Conservation (phyloP, 2,113 vertebrate species). For the Oophaga pumilio region DNA sequence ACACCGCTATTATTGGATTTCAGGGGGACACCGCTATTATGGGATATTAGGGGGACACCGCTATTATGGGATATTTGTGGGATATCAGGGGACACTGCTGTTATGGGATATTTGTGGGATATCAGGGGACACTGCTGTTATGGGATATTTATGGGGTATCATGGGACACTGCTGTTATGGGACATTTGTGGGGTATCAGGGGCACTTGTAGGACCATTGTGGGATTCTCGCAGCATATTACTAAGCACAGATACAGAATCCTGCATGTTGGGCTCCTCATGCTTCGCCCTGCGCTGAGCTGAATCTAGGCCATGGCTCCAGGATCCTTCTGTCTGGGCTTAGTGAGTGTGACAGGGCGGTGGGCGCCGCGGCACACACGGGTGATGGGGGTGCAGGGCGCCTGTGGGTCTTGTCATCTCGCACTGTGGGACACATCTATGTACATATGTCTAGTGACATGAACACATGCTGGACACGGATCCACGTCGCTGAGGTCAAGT, state of each 20-base stretch:
- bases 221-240: too few species aligned
- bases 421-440: conserved; percentile 1
- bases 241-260: too few species aligned
- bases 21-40: too few species aligned
- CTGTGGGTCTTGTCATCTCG: conserved; percentile 5
- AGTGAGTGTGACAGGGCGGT: neutral
- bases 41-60: too few species aligned
- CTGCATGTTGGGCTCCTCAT: neutral
- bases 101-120: too few species aligned
- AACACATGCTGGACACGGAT: conserved; percentile 29
- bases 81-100: too few species aligned
- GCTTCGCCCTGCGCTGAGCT: neutral
- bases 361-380: neutral
- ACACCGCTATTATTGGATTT: too few species aligned
- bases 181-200: neutral
- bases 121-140: too few species aligned
- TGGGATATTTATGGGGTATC: neutral
- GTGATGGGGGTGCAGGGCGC: neutral
- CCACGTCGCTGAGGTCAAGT: neutral
- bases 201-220: too few species aligned
- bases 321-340: neutral
- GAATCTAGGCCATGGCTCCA: neutral
- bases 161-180: neutral
- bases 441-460: conserved; percentile 18
- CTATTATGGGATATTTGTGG: too few species aligned